phyloP scores from a whole-genome alignment of 64 coral and sea anemone genomes.

The Acropora yongei region DNA sequence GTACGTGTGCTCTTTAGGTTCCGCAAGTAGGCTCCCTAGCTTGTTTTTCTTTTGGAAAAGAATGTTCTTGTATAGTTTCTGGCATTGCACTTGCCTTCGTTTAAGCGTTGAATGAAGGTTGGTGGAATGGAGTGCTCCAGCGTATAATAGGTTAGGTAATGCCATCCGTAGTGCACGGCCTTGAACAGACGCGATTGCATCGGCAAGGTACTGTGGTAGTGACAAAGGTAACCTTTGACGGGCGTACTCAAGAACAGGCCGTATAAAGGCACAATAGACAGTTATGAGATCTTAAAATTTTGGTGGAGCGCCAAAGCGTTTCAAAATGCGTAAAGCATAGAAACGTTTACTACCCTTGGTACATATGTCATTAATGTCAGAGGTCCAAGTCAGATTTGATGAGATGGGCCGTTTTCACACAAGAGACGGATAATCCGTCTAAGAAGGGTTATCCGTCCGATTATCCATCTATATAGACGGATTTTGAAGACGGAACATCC shows the following conservation, averaged over 20 bases:
- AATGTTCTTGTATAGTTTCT: conserved; percentile 64
- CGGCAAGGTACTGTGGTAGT: conserved; percentile 46
- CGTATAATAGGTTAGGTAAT: conserved; percentile 41
- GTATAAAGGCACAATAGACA: conserved; percentile 29
- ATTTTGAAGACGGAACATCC: no score
- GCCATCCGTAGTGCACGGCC: conserved; percentile 11
- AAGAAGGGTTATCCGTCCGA: no score
- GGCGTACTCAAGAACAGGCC: conserved; percentile 53
- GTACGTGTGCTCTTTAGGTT: conserved; percentile 32
- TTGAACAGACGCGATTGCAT: conserved; percentile 59
- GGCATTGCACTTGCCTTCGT: conserved; percentile 30
- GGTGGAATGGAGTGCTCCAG: conserved; percentile 40
- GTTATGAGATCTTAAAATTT: conserved; percentile 46
- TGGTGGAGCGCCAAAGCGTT: conserved; percentile 47
- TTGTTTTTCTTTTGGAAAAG: conserved; percentile 33
- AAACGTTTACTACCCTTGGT: conserved; percentile 65
- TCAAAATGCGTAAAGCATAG: conserved; percentile 53
- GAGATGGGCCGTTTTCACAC: no score
- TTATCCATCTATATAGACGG: no score
- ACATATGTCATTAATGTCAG: conserved; percentile 58
- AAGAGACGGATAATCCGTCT: no score
- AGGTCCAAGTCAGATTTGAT: conserved; percentile 63
- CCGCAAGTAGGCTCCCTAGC: conserved; percentile 11
- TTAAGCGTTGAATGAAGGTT: conserved; percentile 24
- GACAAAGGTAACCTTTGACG: conserved; percentile 37